Conservation (phyloP, 1,140 invertebrate genomes). For the Drosophila punjabiensis region DNA sequence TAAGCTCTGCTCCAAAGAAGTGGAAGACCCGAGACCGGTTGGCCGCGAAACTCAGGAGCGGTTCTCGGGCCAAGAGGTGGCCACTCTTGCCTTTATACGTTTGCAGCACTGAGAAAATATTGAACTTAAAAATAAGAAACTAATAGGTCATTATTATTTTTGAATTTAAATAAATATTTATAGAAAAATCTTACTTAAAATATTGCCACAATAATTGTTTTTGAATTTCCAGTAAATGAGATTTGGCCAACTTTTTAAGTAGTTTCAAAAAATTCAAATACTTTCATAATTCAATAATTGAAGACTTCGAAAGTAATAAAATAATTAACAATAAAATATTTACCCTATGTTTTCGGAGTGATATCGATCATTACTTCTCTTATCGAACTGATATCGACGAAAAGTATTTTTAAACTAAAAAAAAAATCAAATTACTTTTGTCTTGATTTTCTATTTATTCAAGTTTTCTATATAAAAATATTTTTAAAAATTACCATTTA, state of each 20-base stretch:
- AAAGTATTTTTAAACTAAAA: too few species aligned
- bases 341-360: too few species aligned
- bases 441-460: neutral
- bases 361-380: too few species aligned
- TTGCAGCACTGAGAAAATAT: neutral
- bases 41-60: conserved; percentile 27
- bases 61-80: conserved; percentile 14
- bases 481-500: neutral
- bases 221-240: neutral
- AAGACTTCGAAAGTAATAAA: too few species aligned
- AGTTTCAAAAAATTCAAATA: neutral
- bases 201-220: neutral
- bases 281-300: neutral
- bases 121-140: neutral
- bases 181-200: neutral
- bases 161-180: neutral
- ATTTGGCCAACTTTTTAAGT: neutral
- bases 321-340: neutral
- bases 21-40: conserved; percentile 48
- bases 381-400: too few species aligned
- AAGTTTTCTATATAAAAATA: neutral
- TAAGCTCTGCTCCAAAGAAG: conserved; percentile 28
- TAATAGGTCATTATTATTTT: neutral
- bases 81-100: neutral
- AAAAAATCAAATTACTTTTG: neutral